These are phyloP conservation scores for Carassius auratus DNA, from an alignment of 2,113 vertebrate species.

Conservation along the genomic window DNA sequence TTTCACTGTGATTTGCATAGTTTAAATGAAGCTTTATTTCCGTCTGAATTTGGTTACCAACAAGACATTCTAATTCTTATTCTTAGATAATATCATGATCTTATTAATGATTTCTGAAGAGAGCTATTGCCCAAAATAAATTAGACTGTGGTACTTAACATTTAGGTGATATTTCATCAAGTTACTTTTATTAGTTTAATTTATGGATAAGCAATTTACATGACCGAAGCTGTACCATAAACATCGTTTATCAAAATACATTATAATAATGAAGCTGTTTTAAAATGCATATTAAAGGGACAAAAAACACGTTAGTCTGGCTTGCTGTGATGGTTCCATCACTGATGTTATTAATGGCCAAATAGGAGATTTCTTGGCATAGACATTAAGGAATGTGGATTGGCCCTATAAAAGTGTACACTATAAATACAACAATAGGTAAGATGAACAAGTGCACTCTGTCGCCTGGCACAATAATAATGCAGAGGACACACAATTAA, in stretches of 20 bases:
- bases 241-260: conserved; percentile 84
- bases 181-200: conserved; percentile 80
- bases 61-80: conserved; percentile 18
- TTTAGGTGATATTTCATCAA: conserved; percentile 79
- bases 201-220: conserved; percentile 81
- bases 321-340: conserved; percentile 61
- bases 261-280: conserved; percentile 83
- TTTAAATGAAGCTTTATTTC: conserved; percentile 13
- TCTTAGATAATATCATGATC: conserved; percentile 61
- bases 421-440: conserved; percentile 71
- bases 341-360: conserved; percentile 73
- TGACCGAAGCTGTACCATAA: conserved; percentile 73
- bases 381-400: conserved; percentile 66
- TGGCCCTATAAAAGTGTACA: conserved; percentile 58
- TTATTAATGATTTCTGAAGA: conserved; percentile 63
- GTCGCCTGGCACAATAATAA: conserved; percentile 50
- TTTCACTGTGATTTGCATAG: conserved; percentile 26
- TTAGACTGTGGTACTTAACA: conserved; percentile 73
- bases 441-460: conserved; percentile 61
- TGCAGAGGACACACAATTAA: conserved; percentile 68
- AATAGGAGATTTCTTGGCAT: conserved; percentile 66
- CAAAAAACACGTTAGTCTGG: conserved; percentile 75
- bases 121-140: conserved; percentile 65
- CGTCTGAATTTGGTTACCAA: conserved; percentile 2
- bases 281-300: conserved; percentile 81